These are phyloP conservation scores for Drosophila ficusphila DNA, from an alignment of 1,140 invertebrate genomes.

Conservation along the genomic window DNA sequence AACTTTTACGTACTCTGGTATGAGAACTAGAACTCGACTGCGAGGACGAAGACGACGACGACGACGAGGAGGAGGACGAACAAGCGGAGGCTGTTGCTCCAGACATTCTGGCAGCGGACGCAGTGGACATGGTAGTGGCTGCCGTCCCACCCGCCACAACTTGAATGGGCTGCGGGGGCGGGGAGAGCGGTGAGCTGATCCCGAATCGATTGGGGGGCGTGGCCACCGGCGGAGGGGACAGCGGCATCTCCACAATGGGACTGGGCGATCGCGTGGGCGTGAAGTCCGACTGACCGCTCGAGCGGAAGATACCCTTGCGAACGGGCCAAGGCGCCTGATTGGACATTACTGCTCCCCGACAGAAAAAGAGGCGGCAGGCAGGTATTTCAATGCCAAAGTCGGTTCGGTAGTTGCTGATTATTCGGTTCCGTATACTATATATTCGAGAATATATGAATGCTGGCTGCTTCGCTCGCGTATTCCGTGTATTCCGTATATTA, in stretches of 20 bases:
- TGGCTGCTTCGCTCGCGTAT: slow-evolving; percentile 14
- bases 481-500: too few species aligned
- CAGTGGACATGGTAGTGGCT: slow-evolving; percentile 48
- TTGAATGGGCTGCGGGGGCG: slow-evolving; percentile 78
- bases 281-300: slow-evolving; percentile 84
- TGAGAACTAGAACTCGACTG: slow-evolving; percentile 68
- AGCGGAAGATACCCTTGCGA: slow-evolving; percentile 87
- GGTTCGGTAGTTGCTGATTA: slow-evolving; percentile 23
- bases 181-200: slow-evolving; percentile 58
- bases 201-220: slow-evolving; percentile 52
- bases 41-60: slow-evolving; percentile 56
- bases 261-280: slow-evolving; percentile 79
- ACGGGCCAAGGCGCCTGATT: slow-evolving; percentile 88
- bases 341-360: slow-evolving; percentile 49
- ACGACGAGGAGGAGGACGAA: slow-evolving; percentile 56
- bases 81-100: slow-evolving; percentile 36
- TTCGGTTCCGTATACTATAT: slow-evolving; percentile 23
- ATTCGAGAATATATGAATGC: slow-evolving; percentile 1
- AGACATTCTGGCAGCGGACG: slow-evolving; percentile 64
- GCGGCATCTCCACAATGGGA: slow-evolving; percentile 82
- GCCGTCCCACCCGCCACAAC: slow-evolving; percentile 50
- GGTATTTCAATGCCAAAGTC: slow-evolving; percentile 59
- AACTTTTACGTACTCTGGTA: slow-evolving; percentile 81
- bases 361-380: slow-evolving; percentile 10
- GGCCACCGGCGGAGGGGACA: slow-evolving; percentile 81